These are phyloP conservation scores for Leiothrix lutea DNA, from an alignment of 2,113 vertebrate species.

Conservation along the genomic window DNA sequence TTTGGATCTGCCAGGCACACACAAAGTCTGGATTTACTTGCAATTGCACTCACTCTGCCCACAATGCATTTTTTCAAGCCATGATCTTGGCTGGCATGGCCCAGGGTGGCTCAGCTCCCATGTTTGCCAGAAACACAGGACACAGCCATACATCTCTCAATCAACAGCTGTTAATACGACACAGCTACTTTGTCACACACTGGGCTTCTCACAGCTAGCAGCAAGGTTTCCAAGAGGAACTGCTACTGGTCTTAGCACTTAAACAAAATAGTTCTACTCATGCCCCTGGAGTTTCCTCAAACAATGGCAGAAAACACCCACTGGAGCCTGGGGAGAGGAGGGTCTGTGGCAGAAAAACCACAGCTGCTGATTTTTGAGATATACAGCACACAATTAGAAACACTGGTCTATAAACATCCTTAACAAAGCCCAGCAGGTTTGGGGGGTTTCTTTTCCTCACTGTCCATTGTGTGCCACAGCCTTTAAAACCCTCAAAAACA, in stretches of 20 bases:
- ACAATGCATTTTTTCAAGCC: not conserved
- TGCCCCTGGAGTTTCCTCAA: not conserved
- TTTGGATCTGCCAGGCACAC: not conserved
- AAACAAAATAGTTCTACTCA: conserved; percentile 1
- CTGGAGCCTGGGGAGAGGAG: not conserved
- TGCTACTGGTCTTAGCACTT: not conserved
- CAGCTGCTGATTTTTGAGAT: conserved; percentile 6
- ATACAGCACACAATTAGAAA: not conserved
- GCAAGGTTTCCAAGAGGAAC: not conserved
- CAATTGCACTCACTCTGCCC: not conserved
- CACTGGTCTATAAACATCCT: not conserved
- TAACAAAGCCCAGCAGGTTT: not conserved
- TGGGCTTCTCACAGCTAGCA: not conserved
- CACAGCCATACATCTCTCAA: conserved; percentile 6
- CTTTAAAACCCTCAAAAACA: not conserved
- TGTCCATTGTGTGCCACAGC: not conserved
- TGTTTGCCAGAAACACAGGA: not conserved
- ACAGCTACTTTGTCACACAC: not conserved
- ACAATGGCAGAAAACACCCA: conserved; percentile 22
- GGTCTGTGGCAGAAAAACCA: not conserved
- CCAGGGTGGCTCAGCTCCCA: not conserved
- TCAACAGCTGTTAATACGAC: not conserved
- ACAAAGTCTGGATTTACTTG: not conserved
- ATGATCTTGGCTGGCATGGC: not conserved
- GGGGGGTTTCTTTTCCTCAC: not conserved